Evolutionary conservation across 2,888 invertebrate genomes (phyloP).

Genomic region (Cordilura impudica): DNA sequence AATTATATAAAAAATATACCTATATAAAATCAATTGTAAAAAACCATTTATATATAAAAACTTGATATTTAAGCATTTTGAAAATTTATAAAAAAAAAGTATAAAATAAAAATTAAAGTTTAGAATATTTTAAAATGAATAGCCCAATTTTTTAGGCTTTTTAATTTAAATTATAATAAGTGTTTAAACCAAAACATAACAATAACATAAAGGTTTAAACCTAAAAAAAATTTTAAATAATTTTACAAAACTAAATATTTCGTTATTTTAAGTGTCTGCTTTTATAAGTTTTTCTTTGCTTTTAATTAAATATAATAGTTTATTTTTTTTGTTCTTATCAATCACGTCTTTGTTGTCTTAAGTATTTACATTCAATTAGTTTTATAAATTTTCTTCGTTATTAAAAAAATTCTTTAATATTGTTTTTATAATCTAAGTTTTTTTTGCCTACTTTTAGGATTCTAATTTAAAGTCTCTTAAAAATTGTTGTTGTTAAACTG

Average conservation of each 20-base stretch:
- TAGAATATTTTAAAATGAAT: too few relatives aligned
- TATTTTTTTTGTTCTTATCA: not conserved
- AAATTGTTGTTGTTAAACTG: constrained; percentile 10
- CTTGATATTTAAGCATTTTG: too few relatives aligned
- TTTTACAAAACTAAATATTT: not conserved
- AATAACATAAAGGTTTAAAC: not conserved
- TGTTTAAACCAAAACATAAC: not conserved
- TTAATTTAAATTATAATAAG: not conserved
- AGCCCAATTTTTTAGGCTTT: too few relatives aligned
- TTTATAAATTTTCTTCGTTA: not conserved
- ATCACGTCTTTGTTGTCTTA: not conserved
- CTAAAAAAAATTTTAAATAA: not conserved
- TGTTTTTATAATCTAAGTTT: constrained; percentile 5
- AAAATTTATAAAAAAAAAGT: too few relatives aligned
- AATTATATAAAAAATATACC: too few relatives aligned
- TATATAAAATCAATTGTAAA: too few relatives aligned
- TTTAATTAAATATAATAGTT: not conserved
- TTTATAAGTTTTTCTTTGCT: not conserved
- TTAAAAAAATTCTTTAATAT: not conserved
- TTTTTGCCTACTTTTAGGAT: constrained; percentile 26
- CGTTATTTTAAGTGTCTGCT: not conserved
- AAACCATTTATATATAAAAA: too few relatives aligned
- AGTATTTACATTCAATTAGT: not conserved
- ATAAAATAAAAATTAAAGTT: too few relatives aligned
- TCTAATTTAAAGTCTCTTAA: constrained; percentile 14